Evolutionary conservation across 2,888 invertebrate genomes (phyloP).

Genomic region (Metallyticus violacea): DNA sequence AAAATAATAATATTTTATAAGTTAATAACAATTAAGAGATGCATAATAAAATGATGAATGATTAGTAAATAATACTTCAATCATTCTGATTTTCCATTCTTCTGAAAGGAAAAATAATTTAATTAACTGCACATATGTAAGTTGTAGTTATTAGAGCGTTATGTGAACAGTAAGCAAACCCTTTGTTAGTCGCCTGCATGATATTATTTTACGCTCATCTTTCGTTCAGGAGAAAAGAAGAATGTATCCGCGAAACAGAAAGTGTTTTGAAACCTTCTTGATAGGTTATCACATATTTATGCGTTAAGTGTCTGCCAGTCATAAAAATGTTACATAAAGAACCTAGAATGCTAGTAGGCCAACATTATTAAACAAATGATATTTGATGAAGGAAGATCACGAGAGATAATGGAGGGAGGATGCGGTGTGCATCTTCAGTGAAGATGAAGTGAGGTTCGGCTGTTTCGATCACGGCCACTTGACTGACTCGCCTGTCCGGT

Average conservation of each 20-base stretch:
- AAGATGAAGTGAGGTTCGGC: too few species aligned
- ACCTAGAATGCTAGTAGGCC: neutral
- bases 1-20: too few species aligned
- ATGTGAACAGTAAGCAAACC: too few species aligned
- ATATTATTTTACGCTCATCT: neutral
- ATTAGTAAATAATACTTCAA: too few species aligned
- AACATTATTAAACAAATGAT: conserved; percentile 1
- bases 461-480: neutral
- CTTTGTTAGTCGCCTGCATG: too few species aligned
- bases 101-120: too few species aligned
- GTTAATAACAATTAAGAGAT: too few species aligned
- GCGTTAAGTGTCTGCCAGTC: neutral
- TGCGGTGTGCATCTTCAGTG: neutral
- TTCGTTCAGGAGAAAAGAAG: neutral
- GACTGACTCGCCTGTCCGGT: neutral
- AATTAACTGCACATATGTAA: too few species aligned
- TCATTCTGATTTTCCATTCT: too few species aligned
- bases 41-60: too few species aligned
- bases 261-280: neutral
- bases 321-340: neutral
- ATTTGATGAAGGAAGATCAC: neutral
- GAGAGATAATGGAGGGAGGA: conserved; percentile 1
- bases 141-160: too few species aligned
- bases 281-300: neutral
- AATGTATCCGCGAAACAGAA: neutral